Percentiles rank a stretch among this genome's conserved stretches.
Conservation (phyloP, 2,888 invertebrate genomes). For the Nomada fabriciana region DNA sequence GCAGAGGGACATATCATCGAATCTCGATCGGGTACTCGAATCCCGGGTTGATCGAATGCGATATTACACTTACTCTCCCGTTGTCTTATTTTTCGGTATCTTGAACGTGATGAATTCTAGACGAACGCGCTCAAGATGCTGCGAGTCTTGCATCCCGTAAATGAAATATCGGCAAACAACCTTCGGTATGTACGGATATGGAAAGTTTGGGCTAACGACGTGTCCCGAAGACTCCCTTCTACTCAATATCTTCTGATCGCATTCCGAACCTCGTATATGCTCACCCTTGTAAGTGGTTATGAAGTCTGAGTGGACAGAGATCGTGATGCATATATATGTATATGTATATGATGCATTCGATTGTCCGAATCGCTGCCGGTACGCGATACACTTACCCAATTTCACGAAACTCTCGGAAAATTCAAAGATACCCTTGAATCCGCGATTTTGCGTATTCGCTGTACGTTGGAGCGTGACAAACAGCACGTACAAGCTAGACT, state of each 20-base stretch:
- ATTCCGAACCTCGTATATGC: conserved; percentile 98
- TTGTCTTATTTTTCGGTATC: conserved; percentile 93
- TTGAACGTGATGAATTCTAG: conserved; percentile 95
- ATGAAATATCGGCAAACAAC: conserved; percentile 99
- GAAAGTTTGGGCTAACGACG: conserved; percentile 98
- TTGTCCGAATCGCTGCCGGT: neutral
- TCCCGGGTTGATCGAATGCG: neutral
- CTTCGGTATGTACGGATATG: conserved; percentile 97
- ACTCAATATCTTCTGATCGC: conserved; percentile 98
- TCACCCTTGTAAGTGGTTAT: conserved; percentile 96
- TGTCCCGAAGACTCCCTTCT: conserved; percentile 96
- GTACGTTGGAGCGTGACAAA: conserved; percentile 96
- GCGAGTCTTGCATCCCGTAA: conserved; percentile 98
- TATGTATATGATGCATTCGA: neutral
- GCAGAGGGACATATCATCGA: neutral
- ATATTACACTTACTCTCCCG: conserved; percentile 90
- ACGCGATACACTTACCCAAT: conserved; percentile 89
- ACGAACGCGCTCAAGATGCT: conserved; percentile 97
- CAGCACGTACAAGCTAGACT: conserved; percentile 94
- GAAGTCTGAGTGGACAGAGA: conserved; percentile 88
- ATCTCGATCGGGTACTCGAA: neutral
- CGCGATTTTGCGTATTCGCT: conserved; percentile 98
- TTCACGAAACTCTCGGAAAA: conserved; percentile 99
- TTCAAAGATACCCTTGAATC: conserved; percentile 99
- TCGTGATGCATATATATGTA: neutral